Percentiles rank a stretch among this genome's conserved stretches.
Conservation (phyloP, 2,113 vertebrate species). For the Proterorhinus semilunaris region DNA sequence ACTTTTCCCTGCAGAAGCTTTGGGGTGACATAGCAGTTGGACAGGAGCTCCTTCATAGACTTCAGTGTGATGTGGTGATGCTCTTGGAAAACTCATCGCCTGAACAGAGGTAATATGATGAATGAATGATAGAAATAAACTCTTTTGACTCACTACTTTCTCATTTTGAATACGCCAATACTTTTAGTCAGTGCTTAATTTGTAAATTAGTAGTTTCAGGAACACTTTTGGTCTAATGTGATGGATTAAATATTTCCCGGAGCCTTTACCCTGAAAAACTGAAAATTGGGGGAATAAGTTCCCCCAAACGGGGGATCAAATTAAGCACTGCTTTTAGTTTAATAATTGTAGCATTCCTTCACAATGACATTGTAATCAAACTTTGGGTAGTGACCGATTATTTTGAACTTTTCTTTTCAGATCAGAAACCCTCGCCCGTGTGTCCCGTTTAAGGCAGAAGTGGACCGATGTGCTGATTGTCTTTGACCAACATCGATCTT, state of each 20-base stretch:
- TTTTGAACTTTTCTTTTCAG: constrained; percentile 57
- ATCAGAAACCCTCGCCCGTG: constrained; percentile 73
- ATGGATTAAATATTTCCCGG: too few relatives aligned
- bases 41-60: constrained; percentile 80
- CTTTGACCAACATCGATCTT: constrained; percentile 60
- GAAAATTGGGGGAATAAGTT: too few relatives aligned
- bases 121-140: neutral
- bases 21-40: constrained; percentile 80
- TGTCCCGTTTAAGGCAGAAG: constrained; percentile 69
- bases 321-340: too few relatives aligned
- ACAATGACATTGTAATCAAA: neutral
- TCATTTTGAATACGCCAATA: neutral
- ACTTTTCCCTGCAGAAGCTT: constrained; percentile 74
- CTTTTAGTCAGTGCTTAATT: too few relatives aligned
- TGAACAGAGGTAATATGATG: constrained; percentile 76
- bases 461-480: constrained; percentile 75
- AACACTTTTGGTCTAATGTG: too few relatives aligned
- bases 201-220: too few relatives aligned
- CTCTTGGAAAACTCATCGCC: constrained; percentile 71
- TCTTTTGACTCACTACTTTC: neutral
- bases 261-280: too few relatives aligned
- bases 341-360: neutral
- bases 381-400: neutral
- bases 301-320: too few relatives aligned
- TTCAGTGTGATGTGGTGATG: constrained; percentile 75